A percentile compares a stretch with the other conserved stretches of the same genome.
Evolutionary conservation across 30 jellyfish, hydroid and myxozoan species (phyloP).

Genomic region (Turritopsis dohrnii): DNA sequence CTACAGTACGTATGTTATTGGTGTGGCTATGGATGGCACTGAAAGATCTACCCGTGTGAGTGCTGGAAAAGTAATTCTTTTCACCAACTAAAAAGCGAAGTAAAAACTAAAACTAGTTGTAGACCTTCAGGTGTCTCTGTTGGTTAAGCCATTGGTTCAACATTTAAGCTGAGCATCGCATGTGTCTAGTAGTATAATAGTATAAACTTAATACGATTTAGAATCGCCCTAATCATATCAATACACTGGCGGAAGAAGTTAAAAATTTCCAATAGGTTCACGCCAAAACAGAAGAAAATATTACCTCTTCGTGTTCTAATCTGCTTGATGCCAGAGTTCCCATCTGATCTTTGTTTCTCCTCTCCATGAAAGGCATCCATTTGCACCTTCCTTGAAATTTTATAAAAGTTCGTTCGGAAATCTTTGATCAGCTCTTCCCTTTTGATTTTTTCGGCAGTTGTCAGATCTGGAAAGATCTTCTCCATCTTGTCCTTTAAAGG

Average conservation of each 20-base stretch:
- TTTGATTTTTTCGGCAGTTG: background rate
- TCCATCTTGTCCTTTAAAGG: background rate
- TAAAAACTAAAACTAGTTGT: background rate
- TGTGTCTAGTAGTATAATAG: too few species aligned
- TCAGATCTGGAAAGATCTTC: background rate
- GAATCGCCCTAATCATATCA: too few species aligned
- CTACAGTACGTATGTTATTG: conserved; percentile 35
- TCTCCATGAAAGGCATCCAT: conserved; percentile 6
- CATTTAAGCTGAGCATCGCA: too few species aligned
- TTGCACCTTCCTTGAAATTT: background rate
- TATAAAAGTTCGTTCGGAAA: background rate
- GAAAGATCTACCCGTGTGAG: conserved; percentile 29
- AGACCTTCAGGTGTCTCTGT: background rate
- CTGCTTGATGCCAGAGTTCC: conserved; percentile 59
- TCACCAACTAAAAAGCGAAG: background rate
- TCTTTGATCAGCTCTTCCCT: background rate
- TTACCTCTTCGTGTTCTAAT: conserved; percentile 5
- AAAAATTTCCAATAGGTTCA: background rate
- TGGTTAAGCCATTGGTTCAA: background rate
- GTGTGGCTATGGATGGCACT: conserved; percentile 29
- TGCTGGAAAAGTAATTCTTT: conserved; percentile 15
- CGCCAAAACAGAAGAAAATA: background rate
- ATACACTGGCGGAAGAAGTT: background rate
- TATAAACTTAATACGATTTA: too few species aligned
- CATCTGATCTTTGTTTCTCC: conserved; percentile 72